Evolutionary conservation across 2,113 vertebrate species (phyloP), one percentile per base, ranked within the genome.

Genomic region (Hyla sarda): DNA sequence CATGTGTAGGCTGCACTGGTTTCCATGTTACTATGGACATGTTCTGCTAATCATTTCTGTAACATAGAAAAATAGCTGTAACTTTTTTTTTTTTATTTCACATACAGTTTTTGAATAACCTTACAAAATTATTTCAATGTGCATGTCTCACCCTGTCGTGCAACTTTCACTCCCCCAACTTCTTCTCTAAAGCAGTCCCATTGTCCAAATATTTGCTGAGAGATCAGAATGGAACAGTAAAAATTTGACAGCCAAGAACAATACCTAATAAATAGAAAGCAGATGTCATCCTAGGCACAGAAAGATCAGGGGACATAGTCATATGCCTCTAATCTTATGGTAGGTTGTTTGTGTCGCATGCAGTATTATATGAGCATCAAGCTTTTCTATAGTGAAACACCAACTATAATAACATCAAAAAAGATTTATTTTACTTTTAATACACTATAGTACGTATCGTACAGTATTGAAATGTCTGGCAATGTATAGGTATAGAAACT

Each of bases 161-260:
- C 4, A 62, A 34, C 50, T 62, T 32, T 45, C 47, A 52, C 58
- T 54, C 13, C 37, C 58, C 73, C 30, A 78, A 58, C 58, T 48
- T 67, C 17, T 78, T 62, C 73, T 84, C 3, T 85, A 48, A 85
- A 78, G 58, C 58, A 21, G 58, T 25, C 58, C 58, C 30, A 78
- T 78, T 78, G 83, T 85, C 58, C 83, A 85, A 85, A 85, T 85
- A 85, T 84, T 74, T 75, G 82, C 82, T 75, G 82, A 75, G 50
- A 74, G 71, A 72, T 84, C 82, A 75, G 82, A 54, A 78, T 37
- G 41, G 58, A 67, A 85, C 73, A 85, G 74, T 85, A 47, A 60
- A 77, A 85, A 32, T 37, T 9, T 77, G 73, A 78, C 58, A 37
- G 73, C 83, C 83, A 85, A 85, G 74, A 85, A 85, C 74, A 85